Evolutionary conservation across 2,888 invertebrate genomes (phyloP), one percentile per base, ranked within the genome.

Genomic region (Drosophila mettleri): DNA sequence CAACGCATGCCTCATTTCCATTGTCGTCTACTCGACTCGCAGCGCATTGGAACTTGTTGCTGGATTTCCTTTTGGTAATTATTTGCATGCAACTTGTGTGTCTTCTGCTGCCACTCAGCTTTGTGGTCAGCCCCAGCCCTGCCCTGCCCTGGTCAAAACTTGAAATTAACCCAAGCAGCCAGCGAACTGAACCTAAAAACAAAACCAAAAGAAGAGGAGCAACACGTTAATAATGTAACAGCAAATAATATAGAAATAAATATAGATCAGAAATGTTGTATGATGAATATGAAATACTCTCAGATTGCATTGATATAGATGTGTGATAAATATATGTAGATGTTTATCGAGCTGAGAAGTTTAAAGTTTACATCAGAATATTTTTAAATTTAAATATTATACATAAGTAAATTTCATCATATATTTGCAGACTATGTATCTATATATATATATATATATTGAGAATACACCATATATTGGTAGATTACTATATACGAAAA

Each of bases 61-160:
- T 74, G 64, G 41, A 61, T 54, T 79, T 79, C 73, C 76, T 65
- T 88, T 62, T 55, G 74, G 88, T 80, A 90, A 90, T 90, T 90
- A 89, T 89, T 82, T 80, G 82, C 90, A 90, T 90, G 90, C 90
- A 89, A 90, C 77, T 79, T 80, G 39, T 52, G 48, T 54, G 54
- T 55, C 63, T 49, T 59, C 38, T 39, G 43, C 43, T 45, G 53
- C 41, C 31, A 38, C 31, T 70, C 74, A 58, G 69, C 9, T 29
- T 73, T 86, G 84, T 80, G 88, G 84, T 88, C 88, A 83, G 74
- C 68, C 76, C 69, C 38, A 16, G 51, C 38, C 14, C 14, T 38
- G 51, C 38, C 14, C 14, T 38, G 52, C 18, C 66, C 73, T 22
- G 67, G 66, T 69, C 82, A 66, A 73, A 69, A 71, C 83, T 78